Base-by-base conservation (phyloP, 2,888 invertebrate genomes). In the Ephialtes manifestator region DNA sequence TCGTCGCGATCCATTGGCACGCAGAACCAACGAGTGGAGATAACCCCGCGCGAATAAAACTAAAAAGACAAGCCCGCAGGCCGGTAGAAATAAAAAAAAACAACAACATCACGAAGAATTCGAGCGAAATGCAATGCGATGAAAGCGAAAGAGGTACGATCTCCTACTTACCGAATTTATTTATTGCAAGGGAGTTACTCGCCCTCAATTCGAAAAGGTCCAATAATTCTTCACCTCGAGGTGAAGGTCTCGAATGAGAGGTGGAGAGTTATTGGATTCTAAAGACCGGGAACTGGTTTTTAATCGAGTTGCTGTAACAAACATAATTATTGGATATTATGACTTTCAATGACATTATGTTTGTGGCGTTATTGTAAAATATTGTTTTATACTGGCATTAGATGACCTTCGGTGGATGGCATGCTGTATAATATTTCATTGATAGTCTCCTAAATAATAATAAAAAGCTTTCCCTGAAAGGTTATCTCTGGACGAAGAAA, bases 121-220 rank as follows among this genome's bases (percentile, higher is more conserved):
- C 20, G 35, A 43, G 39, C 10, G 43, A 48, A 74, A 51, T 48
- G 28, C 65, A 46, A 18, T n/a, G 51, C 72, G 31, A 81, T 78
- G 84, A 85, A 81, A 85, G 81, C 35, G 71, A 67, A 74, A 60
- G 78, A 81, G 74, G 68, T 43, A 39, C 74, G 74, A 78, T 84
- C 84, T 81, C 39, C 68, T 81, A 70, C 81, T 85, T 68, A 85
- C 74, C 24, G 68, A 85, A 75, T 70, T 68, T 81, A 81, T 85
- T 81, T 81, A 78, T 78, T 74, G 77, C 67, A 53, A 74, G 77
- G 84, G 74, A 78, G 78, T 78, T 74, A 78, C 74, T 39, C 72
- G 39, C 48, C 39, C 71, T 48, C 58, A 15, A 65, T 74, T 51
- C 68, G 39, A 7, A 28, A 51, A 51, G 35, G 74, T 67, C 71